Evolutionary conservation across 2,113 vertebrate genomes (phyloP).

Genomic region (Trachemys scripta): DNA sequence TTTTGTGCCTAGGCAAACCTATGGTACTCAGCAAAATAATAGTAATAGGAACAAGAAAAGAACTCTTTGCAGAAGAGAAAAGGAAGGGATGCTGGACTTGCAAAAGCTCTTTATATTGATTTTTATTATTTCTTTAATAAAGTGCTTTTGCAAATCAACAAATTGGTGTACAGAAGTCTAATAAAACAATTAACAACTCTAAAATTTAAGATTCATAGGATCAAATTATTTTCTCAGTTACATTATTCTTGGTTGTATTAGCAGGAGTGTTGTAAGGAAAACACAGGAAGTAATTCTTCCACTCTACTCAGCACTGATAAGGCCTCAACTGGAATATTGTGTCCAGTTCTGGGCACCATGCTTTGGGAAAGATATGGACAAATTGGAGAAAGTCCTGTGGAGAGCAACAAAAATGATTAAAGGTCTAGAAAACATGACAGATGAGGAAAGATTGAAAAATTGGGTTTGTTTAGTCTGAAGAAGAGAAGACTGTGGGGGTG

Average conservation of each 20-base stretch:
- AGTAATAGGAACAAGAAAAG: background rate
- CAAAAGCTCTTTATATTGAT: background rate
- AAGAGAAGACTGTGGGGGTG: background rate
- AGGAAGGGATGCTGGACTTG: background rate
- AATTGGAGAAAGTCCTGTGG: background rate
- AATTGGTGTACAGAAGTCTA: background rate
- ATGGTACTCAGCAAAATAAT: accelerated
- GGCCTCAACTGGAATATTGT: background rate
- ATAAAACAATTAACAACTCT: background rate
- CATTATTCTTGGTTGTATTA: background rate
- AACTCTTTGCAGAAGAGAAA: background rate
- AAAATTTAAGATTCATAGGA: background rate
- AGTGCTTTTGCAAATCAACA: background rate
- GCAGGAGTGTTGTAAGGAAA: background rate
- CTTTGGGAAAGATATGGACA: background rate
- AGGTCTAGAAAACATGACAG: background rate
- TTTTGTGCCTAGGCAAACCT: background rate
- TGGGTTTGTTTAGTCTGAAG: background rate
- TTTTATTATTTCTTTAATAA: background rate
- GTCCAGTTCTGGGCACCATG: background rate
- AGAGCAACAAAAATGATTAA: background rate
- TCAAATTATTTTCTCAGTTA: background rate
- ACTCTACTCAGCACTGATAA: background rate
- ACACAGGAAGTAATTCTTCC: background rate
- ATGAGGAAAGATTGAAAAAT: background rate